These are phyloP conservation scores for Dryomyza anilis DNA, from an alignment of 2,888 invertebrate species.

Conservation along the genomic window DNA sequence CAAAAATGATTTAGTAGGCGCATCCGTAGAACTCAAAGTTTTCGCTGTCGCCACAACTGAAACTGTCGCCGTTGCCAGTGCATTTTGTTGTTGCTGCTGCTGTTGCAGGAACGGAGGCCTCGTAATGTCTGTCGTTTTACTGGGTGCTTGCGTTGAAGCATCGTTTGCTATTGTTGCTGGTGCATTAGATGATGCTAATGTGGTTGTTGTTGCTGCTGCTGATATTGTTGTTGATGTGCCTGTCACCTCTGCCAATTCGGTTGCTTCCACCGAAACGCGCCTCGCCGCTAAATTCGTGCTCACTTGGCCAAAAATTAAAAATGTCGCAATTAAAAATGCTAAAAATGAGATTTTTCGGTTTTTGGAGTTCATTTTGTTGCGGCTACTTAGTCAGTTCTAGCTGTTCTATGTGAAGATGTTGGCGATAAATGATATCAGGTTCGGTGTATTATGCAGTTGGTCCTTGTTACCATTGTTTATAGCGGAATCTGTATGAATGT, in stretches of 20 bases:
- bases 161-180: constrained; percentile 34
- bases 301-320: constrained; percentile 35
- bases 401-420: no score
- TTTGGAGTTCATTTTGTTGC: constrained; percentile 44
- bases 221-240: constrained; percentile 21
- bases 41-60: neutral
- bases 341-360: constrained; percentile 45
- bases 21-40: neutral
- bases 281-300: constrained; percentile 12
- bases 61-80: neutral
- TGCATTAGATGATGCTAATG: constrained; percentile 35
- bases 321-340: constrained; percentile 45
- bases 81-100: neutral
- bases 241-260: neutral
- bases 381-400: no score
- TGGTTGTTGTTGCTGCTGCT: constrained; percentile 28
- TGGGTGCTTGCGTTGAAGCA: constrained; percentile 9
- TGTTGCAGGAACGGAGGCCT: neutral
- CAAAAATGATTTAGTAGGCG: constrained; percentile 9
- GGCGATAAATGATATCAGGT: no score
- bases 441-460: no score
- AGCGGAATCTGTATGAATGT: no score
- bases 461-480: no score
- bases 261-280: no score
- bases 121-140: neutral